phyloP scores from a whole-genome alignment of 1,140 invertebrate species.

The Achroia grisella region DNA sequence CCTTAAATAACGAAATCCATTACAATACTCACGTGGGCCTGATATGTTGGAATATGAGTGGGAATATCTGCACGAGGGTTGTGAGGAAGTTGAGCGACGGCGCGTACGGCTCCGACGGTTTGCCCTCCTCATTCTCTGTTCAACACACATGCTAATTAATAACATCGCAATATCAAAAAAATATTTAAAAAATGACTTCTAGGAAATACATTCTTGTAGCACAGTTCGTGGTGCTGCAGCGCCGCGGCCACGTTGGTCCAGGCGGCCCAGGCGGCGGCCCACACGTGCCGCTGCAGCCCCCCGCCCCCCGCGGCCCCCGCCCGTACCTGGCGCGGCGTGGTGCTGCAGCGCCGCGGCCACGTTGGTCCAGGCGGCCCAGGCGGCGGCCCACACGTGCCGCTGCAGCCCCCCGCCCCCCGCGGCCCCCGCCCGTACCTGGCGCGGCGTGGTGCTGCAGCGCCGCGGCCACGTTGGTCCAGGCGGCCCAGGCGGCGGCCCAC shows the following conservation, averaged over 20 bases:
- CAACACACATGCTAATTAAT: not conserved
- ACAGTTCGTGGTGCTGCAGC: slow-evolving; percentile 3
- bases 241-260: not conserved
- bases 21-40: slow-evolving; percentile 79
- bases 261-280: slow-evolving; percentile 18
- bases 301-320: too few species aligned
- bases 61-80: slow-evolving; percentile 94
- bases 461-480: slow-evolving; percentile 56
- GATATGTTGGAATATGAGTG: slow-evolving; percentile 93
- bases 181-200: too few species aligned
- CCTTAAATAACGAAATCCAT: not conserved
- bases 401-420: slow-evolving; percentile 22
- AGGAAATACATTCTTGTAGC: slow-evolving; percentile 15
- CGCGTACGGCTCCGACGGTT: slow-evolving; percentile 77
- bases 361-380: slow-evolving; percentile 63
- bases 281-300: slow-evolving; percentile 36
- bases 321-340: not conserved
- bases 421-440: too few species aligned
- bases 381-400: slow-evolving; percentile 50
- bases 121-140: slow-evolving; percentile 44
- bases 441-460: slow-evolving; percentile 9
- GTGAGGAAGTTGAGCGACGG: slow-evolving; percentile 95
- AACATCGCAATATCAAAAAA: too few species aligned
- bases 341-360: slow-evolving; percentile 34
- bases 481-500: slow-evolving; percentile 61